Base-by-base conservation (phyloP, 2,797 vertebrate genomes). In the Myotis findleyi region DNA sequence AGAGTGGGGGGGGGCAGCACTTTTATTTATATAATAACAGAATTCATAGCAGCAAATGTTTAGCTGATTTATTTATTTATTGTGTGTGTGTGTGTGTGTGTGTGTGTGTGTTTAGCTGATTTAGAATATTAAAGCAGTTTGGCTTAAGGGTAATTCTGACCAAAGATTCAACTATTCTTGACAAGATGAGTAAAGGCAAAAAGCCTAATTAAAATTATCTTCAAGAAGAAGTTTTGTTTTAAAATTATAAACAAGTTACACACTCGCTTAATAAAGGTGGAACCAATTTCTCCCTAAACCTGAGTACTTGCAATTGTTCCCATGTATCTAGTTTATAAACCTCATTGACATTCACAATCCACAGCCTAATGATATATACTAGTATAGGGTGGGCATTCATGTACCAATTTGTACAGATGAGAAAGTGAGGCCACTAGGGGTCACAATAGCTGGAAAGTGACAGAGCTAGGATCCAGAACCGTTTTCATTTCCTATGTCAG, bases 51-150 rank as follows among this genome's bases (percentile, higher is more conserved):
- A 91, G 33, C 76, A 82, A 33, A 77, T 73, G 14, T 36, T 89
- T 84, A 91, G 23, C 27, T 73, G 8, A 6, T 87, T 97, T 84
- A 27, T 59, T 14, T 27, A 25, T 27, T 59, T 59, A 27, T 27
- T 57, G 41, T 23, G 10, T 57, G 55, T 57, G 23, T 57, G 23
- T 59, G 57, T 59, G 51, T 53, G 51, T 20, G 51, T 53, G 57
- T 59, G 11, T 59, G 25, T 59, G 57, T 59, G 57, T 73, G 21
- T 36, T 87, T 80, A 93, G 27, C 27, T 73, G 8, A 6, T 84
- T 97, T 81, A n/a, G 18, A 72, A 55, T 71, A 87, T 84, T 84
- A 77, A 87, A 89, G 20, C 55, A 84, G 71, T 89, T 72, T 77
- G 36, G 4, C 49, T 77, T 95, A n/a, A 30, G 7, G 72, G 36